These are phyloP conservation scores for Pteropus alecto DNA, from an alignment of 2,113 vertebrate genomes.

Conservation along the genomic window DNA sequence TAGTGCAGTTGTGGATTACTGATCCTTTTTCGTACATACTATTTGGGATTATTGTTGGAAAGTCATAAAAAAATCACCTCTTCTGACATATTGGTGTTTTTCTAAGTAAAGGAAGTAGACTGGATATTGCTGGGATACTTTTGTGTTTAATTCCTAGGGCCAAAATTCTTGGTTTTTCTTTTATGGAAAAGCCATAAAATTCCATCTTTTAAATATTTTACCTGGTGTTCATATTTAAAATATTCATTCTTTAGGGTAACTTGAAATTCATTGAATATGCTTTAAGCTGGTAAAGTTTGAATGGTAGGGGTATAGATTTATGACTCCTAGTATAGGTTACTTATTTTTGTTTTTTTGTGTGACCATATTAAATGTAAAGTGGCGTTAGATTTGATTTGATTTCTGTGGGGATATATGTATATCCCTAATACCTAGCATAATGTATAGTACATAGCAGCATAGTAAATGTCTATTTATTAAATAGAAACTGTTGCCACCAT, in stretches of 20 bases:
- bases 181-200: slow-evolving; percentile 45
- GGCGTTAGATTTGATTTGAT: slow-evolving; percentile 19
- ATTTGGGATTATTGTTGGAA: slow-evolving; percentile 23
- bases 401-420: neutral
- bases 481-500: neutral
- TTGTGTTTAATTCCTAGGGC: neutral
- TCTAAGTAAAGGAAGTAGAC: slow-evolving; percentile 17
- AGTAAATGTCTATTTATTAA: slow-evolving; percentile 17
- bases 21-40: neutral
- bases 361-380: slow-evolving; percentile 5
- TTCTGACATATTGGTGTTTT: slow-evolving; percentile 21
- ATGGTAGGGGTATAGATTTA: neutral
- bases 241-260: slow-evolving; percentile 9
- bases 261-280: slow-evolving; percentile 36
- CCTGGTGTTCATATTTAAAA: neutral
- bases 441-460: neutral
- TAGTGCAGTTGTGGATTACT: slow-evolving; percentile 13
- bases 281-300: slow-evolving; percentile 23
- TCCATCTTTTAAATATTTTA: slow-evolving; percentile 18
- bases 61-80: slow-evolving; percentile 9
- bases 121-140: slow-evolving; percentile 27
- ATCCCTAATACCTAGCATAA: neutral
- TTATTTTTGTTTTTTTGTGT: slow-evolving; percentile 29
- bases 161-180: slow-evolving; percentile 32
- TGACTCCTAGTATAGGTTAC: neutral